Evolutionary conservation across 2,888 invertebrate species (phyloP).

Genomic region (Allolobophora icterica): DNA sequence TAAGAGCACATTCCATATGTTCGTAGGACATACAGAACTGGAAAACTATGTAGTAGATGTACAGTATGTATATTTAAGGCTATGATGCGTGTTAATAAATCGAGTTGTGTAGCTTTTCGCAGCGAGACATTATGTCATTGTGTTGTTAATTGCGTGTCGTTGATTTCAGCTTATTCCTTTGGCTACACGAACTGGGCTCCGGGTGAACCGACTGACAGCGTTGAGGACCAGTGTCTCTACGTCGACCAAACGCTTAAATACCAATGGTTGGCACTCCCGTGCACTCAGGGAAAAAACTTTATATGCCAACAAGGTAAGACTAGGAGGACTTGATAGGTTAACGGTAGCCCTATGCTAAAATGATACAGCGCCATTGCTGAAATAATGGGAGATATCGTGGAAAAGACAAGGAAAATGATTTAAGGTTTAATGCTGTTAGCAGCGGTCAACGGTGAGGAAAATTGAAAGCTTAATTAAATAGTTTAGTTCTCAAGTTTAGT

Average conservation of each 20-base stretch:
- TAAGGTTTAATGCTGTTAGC: not conserved
- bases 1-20: no score
- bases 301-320: constrained; percentile 22
- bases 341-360: not conserved
- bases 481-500: not conserved
- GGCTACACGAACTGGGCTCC: not conserved
- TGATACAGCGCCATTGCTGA: no score
- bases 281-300: not conserved
- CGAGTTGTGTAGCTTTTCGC: not conserved
- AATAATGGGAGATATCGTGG: no score
- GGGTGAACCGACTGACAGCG: not conserved
- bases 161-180: not conserved
- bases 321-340: not conserved
- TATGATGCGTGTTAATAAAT: not conserved
- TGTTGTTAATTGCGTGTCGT: not conserved
- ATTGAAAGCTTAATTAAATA: not conserved
- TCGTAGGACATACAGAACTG: no score
- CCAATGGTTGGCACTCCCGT: not conserved
- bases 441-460: not conserved
- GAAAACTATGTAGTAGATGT: no score
- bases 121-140: accelerated
- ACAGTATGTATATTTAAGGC: no score
- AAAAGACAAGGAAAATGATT: no score
- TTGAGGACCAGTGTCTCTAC: not conserved
- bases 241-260: not conserved